Evolutionary conservation across 2,113 vertebrate species (phyloP), one percentile per base, ranked within the genome.

Genomic region (Chlorodrepanis virens): DNA sequence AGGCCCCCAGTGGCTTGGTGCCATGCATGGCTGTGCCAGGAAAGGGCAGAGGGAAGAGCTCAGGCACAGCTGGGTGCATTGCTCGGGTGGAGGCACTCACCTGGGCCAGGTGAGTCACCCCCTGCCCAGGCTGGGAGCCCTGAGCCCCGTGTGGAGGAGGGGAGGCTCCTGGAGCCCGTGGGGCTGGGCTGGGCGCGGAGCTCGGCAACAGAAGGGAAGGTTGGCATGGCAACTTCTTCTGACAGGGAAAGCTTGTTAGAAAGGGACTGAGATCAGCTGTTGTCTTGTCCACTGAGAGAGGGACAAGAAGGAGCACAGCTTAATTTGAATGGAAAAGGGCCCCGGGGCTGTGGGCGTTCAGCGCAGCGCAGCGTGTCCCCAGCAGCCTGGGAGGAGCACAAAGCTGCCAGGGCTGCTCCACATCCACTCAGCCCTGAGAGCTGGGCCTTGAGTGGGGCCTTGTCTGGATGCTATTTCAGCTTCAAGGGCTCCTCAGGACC

Each of bases 171-270:
- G 61, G 3, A 61, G 27, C 31, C 7, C 25, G n/a, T 0, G 22
- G 23, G 35, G 54, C 71, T 47, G 79, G 69, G 37, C 17, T 31
- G 83, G 75, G 54, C 74, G 79, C 7, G n/a, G 44, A 82, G 67
- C 93, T 77, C 83, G 94, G 93, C 90, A 93, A 96, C 93, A 70
- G 82, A 54, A 88, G 74, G 54, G 40, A 44, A 52, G 63, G 95
- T 96, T 96, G 96, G 96, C 96, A 96, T 95, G 92, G 90, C 95
- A 97, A 97, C 96, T 35, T 59, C 63, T 74, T 33, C 54, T 14
- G 7, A 93, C n/a, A 0, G 7, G 23, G 74, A 19, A 50, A 78
- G 81, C 84, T 59, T 91, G 29, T 75, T 27, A 22, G 47, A 60
- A 60, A 93, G 79, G 56, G 89, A 54, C 71, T 28, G 42, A 77